Evolutionary conservation across 1,140 invertebrate genomes (phyloP).

Genomic region (Calephelis virginiensis): DNA sequence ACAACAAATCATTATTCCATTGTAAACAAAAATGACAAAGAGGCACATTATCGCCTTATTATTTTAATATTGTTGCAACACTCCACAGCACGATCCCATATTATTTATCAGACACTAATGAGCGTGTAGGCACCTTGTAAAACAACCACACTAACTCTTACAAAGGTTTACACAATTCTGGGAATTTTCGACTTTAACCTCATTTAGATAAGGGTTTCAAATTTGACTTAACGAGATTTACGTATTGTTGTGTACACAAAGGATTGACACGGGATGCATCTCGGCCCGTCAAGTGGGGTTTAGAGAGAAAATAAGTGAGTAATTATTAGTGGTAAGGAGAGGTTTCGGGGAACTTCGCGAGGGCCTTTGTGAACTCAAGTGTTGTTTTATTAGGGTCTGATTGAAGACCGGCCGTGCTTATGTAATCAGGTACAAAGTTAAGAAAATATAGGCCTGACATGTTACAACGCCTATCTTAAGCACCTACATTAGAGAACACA

Average conservation of each 20-base stretch:
- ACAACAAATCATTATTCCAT: conserved; percentile 28
- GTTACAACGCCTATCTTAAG: conserved; percentile 14
- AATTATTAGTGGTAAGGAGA: conserved; percentile 44
- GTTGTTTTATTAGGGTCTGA: conserved; percentile 42
- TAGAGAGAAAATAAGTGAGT: conserved; percentile 57
- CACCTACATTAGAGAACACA: conserved; percentile 4
- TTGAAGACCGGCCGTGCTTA: conserved; percentile 28
- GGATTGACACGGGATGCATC: conserved; percentile 55
- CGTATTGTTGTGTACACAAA: conserved; percentile 38
- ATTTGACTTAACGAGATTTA: background rate
- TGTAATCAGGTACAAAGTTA: conserved; percentile 16
- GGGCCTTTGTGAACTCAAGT: conserved; percentile 31
- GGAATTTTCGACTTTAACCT: conserved; percentile 1
- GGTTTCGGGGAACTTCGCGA: conserved; percentile 40
- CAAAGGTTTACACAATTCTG: conserved; percentile 1
- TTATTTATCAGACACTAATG: conserved; percentile 59
- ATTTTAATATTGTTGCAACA: conserved; percentile 65
- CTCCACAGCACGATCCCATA: conserved; percentile 42
- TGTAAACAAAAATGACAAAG: conserved; percentile 40
- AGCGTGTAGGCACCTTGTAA: conserved; percentile 53
- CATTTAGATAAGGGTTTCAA: background rate
- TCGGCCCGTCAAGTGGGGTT: conserved; percentile 45
- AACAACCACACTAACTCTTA: conserved; percentile 33
- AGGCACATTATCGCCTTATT: conserved; percentile 58
- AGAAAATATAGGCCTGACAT: conserved; percentile 10